These are phyloP conservation scores for Laodelphax striatellus DNA, from an alignment of 1,140 invertebrate species.

Conservation along the genomic window DNA sequence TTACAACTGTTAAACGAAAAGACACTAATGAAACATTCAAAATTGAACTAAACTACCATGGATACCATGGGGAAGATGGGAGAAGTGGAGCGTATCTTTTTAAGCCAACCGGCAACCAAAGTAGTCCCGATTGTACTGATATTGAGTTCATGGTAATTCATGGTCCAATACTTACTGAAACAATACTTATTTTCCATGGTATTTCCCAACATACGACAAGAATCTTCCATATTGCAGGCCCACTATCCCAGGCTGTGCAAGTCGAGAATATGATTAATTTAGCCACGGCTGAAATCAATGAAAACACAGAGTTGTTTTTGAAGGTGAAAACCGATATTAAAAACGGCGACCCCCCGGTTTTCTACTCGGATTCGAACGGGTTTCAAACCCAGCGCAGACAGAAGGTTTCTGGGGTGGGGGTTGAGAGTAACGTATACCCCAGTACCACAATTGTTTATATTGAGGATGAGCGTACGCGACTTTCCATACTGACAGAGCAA, in stretches of 20 bases:
- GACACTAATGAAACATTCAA: slow-evolving; percentile 1
- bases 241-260: slow-evolving; percentile 55
- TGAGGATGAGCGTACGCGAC: background rate
- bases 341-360: slow-evolving; percentile 65
- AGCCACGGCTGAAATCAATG: slow-evolving; percentile 66
- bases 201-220: slow-evolving; percentile 64
- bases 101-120: slow-evolving; percentile 45
- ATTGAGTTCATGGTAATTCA: slow-evolving; percentile 63
- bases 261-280: slow-evolving; percentile 73
- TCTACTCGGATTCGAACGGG: slow-evolving; percentile 84
- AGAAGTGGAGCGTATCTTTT: slow-evolving; percentile 94
- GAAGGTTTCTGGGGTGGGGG: background rate
- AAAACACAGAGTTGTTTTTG: slow-evolving; percentile 89
- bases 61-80: slow-evolving; percentile 25
- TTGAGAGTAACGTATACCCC: slow-evolving; percentile 9
- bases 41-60: background rate
- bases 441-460: slow-evolving; percentile 6
- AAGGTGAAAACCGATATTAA: slow-evolving; percentile 71
- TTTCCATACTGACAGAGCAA: slow-evolving; percentile 4
- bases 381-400: background rate
- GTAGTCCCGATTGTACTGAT: slow-evolving; percentile 10
- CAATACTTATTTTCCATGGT: slow-evolving; percentile 66
- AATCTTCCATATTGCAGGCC: slow-evolving; percentile 58
- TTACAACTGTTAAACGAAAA: no score
- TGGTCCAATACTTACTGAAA: slow-evolving; percentile 68